A percentile compares a stretch with the other conserved stretches of the same genome.
Evolutionary conservation across 1,140 invertebrate species (phyloP).

Genomic region (Tigriopus japonicus): DNA sequence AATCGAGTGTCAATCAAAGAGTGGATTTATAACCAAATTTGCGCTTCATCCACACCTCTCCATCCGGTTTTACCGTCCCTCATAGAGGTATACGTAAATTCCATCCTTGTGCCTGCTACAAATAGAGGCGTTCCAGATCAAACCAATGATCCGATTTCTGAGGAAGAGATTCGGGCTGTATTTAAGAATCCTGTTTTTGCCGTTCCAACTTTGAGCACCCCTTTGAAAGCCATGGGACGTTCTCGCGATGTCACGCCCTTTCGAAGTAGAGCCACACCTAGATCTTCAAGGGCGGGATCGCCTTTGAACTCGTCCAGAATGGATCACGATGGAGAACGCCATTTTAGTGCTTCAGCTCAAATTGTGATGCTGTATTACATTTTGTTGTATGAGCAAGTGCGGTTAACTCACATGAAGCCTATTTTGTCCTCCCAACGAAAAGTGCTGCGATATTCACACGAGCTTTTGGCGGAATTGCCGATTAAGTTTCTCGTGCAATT

Average conservation of each 20-base stretch:
- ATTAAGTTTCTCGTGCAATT: slow-evolving; percentile 84
- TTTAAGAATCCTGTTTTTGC: slow-evolving; percentile 31
- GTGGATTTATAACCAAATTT: slow-evolving; percentile 85
- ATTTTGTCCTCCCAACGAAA: slow-evolving; percentile 44
- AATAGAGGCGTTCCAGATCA: slow-evolving; percentile 30
- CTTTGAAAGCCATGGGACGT: neutral
- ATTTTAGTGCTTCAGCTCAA: slow-evolving; percentile 43
- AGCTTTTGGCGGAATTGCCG: slow-evolving; percentile 73
- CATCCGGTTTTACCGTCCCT: slow-evolving; percentile 82
- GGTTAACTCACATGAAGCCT: slow-evolving; percentile 53
- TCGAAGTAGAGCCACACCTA: neutral
- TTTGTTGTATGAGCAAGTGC: slow-evolving; percentile 74
- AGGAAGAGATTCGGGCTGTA: slow-evolving; percentile 67
- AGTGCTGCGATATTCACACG: slow-evolving; percentile 65
- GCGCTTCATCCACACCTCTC: slow-evolving; percentile 58
- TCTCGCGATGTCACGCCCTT: neutral
- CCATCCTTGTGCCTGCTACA: slow-evolving; percentile 49
- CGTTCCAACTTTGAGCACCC: slow-evolving; percentile 15
- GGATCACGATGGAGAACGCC: neutral
- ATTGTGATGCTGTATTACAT: slow-evolving; percentile 78
- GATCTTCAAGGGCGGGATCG: neutral
- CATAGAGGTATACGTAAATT: slow-evolving; percentile 87
- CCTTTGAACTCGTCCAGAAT: neutral
- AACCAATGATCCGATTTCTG: slow-evolving; percentile 74
- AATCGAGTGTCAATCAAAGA: slow-evolving; percentile 83